Evolutionary conservation across 2,888 invertebrate species (phyloP).

Genomic region (Pimpla rufipes): DNA sequence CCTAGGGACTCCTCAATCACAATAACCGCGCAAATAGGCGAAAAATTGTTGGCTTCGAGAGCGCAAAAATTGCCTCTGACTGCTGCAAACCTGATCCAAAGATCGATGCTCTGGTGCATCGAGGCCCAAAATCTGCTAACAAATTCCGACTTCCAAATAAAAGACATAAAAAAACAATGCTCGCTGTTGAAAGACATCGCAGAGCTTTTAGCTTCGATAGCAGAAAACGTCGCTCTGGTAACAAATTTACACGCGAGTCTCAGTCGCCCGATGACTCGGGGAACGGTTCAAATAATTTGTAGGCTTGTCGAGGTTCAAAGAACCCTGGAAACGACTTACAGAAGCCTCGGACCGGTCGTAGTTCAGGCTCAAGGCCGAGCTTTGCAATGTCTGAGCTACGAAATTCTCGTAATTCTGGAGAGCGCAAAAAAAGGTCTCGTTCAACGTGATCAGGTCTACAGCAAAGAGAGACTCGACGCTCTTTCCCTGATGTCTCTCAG

Average conservation of each 20-base stretch:
- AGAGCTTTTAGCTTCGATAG: conserved; percentile 84
- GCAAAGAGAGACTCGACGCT: conserved; percentile 81
- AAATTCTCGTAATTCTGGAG: conserved; percentile 89
- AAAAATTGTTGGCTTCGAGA: conserved; percentile 77
- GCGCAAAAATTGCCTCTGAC: conserved; percentile 76
- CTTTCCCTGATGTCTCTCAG: conserved; percentile 80
- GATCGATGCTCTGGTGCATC: conserved; percentile 84
- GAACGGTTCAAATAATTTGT: conserved; percentile 91
- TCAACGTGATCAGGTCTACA: conserved; percentile 80
- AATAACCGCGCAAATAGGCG: conserved; percentile 78
- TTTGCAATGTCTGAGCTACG: conserved; percentile 92
- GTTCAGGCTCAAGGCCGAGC: conserved; percentile 92
- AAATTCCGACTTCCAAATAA: conserved; percentile 73
- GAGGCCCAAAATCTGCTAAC: conserved; percentile 87
- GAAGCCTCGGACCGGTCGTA: conserved; percentile 89
- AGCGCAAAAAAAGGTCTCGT: conserved; percentile 87
- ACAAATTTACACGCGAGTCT: conserved; percentile 90
- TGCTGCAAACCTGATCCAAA: conserved; percentile 86
- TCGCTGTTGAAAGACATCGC: conserved; percentile 87
- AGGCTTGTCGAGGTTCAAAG: conserved; percentile 93
- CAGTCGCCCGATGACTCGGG: conserved; percentile 92
- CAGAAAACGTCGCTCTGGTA: conserved; percentile 87
- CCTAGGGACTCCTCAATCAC: conserved; percentile 84
- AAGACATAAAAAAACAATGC: conserved; percentile 83
- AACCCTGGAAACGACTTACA: conserved; percentile 90